phyloP scores from a whole-genome alignment of 1,140 invertebrate genomes.

The Drosophila tropicalis region DNA sequence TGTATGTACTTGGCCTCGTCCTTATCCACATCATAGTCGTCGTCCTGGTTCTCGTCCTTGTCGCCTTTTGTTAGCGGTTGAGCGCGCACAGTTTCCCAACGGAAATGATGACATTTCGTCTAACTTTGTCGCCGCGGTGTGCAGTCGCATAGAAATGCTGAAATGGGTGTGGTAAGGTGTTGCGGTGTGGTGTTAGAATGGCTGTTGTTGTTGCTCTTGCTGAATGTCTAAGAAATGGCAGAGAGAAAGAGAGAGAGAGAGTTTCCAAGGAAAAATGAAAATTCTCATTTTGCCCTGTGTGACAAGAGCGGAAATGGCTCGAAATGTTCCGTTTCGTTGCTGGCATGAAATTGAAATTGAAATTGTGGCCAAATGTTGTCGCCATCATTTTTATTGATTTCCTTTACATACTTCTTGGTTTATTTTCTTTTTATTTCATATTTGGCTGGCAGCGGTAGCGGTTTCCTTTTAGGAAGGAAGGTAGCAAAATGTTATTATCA shows the following conservation, averaged over 20 bases:
- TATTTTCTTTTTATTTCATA: slow-evolving; percentile 35
- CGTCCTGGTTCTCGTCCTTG: slow-evolving; percentile 17
- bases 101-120: slow-evolving; percentile 83
- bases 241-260: slow-evolving; percentile 27
- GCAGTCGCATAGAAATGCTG: slow-evolving; percentile 73
- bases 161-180: slow-evolving; percentile 33
- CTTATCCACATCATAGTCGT: background rate
- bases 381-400: slow-evolving; percentile 76
- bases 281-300: slow-evolving; percentile 55
- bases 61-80: slow-evolving; percentile 45
- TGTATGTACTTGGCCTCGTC: background rate
- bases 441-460: slow-evolving; percentile 16
- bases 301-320: slow-evolving; percentile 63
- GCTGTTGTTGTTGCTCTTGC: background rate
- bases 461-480: slow-evolving; percentile 60
- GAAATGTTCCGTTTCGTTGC: slow-evolving; percentile 56
- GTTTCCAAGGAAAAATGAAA: slow-evolving; percentile 56
- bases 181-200: background rate
- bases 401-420: slow-evolving; percentile 62
- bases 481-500: slow-evolving; percentile 77
- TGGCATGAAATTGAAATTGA: slow-evolving; percentile 70
- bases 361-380: slow-evolving; percentile 77
- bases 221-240: slow-evolving; percentile 64
- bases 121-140: slow-evolving; percentile 73
- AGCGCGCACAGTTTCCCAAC: slow-evolving; percentile 70